These are phyloP conservation scores for Thysanoteuthis rhombus DNA, from an alignment of 2,888 invertebrate species.

Conservation along the genomic window DNA sequence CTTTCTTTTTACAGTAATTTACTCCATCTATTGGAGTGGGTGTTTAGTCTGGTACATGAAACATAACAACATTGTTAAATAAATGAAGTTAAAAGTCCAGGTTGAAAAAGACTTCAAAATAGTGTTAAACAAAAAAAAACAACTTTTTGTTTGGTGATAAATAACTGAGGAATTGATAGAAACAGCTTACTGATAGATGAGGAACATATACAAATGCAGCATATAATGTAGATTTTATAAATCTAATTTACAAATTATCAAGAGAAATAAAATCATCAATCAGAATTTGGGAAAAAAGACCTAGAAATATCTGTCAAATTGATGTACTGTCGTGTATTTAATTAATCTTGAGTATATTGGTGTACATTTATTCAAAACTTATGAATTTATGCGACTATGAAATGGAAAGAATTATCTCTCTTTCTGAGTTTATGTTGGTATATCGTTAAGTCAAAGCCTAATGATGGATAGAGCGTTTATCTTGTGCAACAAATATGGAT, in stretches of 20 bases:
- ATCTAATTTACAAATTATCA: background rate
- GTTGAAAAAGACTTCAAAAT: no score
- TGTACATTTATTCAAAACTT: background rate
- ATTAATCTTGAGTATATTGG: background rate
- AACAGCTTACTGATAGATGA: background rate
- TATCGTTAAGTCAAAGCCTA: no score
- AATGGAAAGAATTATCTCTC: background rate
- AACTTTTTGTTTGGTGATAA: background rate
- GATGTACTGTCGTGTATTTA: background rate
- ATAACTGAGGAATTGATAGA: background rate
- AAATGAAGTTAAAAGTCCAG: no score
- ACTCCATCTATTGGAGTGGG: no score
- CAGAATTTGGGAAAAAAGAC: background rate
- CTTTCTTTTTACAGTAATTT: no score
- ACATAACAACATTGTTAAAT: no score
- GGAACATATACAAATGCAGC: background rate
- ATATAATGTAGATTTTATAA: background rate
- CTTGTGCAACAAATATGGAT: no score
- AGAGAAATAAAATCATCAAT: background rate
- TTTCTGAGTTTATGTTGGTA: no score
- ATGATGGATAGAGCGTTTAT: no score
- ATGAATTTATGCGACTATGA: background rate
- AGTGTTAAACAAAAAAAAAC: no score
- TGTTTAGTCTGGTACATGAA: no score
- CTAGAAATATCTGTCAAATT: background rate